These are phyloP conservation scores for Drosophila villosipedis DNA, from an alignment of 2,888 invertebrate genomes.

Conservation along the genomic window DNA sequence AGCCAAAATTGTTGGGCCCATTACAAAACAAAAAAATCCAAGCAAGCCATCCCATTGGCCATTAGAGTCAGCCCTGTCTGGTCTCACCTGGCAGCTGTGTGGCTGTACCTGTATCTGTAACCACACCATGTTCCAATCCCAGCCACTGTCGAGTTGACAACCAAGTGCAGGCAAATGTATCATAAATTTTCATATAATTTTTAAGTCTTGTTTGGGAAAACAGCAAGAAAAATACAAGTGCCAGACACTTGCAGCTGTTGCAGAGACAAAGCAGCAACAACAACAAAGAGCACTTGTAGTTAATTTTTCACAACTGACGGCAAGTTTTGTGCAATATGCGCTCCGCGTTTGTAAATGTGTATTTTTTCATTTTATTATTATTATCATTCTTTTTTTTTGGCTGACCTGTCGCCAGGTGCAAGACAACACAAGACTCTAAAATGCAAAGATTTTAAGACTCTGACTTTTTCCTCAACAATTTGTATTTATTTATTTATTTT, in stretches of 20 bases:
- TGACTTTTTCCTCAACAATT: slow-evolving; percentile 59
- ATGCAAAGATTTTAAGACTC: slow-evolving; percentile 60
- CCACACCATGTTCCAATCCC: slow-evolving; percentile 27
- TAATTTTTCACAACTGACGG: slow-evolving; percentile 78
- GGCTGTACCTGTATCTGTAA: slow-evolving; percentile 16
- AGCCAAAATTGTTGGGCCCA: slow-evolving; percentile 50
- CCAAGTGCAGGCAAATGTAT: slow-evolving; percentile 80
- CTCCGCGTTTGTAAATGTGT: slow-evolving; percentile 39
- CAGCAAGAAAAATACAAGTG: slow-evolving; percentile 54
- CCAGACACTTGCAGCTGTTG: slow-evolving; percentile 77
- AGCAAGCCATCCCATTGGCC: slow-evolving; percentile 42
- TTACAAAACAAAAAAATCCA: slow-evolving; percentile 36
- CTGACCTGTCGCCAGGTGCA: slow-evolving; percentile 77
- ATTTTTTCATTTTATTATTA: slow-evolving; percentile 1
- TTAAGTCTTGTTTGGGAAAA: slow-evolving; percentile 69
- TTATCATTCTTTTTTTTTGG: slow-evolving; percentile 23
- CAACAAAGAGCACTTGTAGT: slow-evolving; percentile 71
- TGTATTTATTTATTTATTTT: slow-evolving; percentile 19
- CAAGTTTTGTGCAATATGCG: slow-evolving; percentile 76
- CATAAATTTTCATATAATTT: slow-evolving; percentile 80
- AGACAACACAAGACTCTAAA: slow-evolving; percentile 59
- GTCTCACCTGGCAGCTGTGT: slow-evolving; percentile 52
- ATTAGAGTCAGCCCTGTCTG: slow-evolving; percentile 55
- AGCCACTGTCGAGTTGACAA: slow-evolving; percentile 67
- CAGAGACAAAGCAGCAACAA: slow-evolving; percentile 55